Evolutionary conservation across 2,888 invertebrate genomes (phyloP).

Genomic region (Xanthia icteritia): DNA sequence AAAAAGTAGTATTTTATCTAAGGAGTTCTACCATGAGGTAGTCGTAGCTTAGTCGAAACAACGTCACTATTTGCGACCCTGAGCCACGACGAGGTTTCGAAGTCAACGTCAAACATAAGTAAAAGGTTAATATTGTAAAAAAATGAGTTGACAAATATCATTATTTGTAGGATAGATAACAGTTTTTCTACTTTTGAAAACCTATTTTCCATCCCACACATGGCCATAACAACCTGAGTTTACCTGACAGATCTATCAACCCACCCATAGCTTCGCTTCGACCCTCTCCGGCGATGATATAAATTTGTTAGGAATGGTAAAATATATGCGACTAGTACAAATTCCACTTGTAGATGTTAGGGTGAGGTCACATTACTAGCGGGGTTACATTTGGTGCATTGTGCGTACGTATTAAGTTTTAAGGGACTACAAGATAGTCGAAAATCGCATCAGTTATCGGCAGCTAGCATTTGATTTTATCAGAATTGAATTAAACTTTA

Average conservation of each 20-base stretch:
- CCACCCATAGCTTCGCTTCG: background rate
- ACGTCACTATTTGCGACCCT: no score
- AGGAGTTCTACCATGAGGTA: background rate
- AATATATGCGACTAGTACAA: slow-evolving; percentile 55
- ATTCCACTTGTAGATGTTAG: slow-evolving; percentile 54
- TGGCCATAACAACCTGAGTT: background rate
- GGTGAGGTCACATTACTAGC: slow-evolving; percentile 27
- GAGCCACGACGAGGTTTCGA: background rate
- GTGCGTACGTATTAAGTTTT: no score
- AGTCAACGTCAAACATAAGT: background rate
- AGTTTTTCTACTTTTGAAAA: background rate
- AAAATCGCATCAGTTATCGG: background rate
- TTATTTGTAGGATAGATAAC: background rate
- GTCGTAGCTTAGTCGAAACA: background rate
- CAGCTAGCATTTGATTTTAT: no score
- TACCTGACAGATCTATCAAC: slow-evolving; percentile 29
- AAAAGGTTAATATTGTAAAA: background rate
- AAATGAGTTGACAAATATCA: background rate
- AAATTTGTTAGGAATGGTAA: slow-evolving; percentile 48
- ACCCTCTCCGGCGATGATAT: slow-evolving; percentile 28
- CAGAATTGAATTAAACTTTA: no score
- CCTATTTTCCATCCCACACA: background rate
- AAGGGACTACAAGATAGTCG: background rate
- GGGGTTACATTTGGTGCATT: background rate
- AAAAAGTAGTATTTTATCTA: background rate